Conservation (phyloP, 2,797 vertebrate species). For the Paramormyrops hopkinsi region DNA sequence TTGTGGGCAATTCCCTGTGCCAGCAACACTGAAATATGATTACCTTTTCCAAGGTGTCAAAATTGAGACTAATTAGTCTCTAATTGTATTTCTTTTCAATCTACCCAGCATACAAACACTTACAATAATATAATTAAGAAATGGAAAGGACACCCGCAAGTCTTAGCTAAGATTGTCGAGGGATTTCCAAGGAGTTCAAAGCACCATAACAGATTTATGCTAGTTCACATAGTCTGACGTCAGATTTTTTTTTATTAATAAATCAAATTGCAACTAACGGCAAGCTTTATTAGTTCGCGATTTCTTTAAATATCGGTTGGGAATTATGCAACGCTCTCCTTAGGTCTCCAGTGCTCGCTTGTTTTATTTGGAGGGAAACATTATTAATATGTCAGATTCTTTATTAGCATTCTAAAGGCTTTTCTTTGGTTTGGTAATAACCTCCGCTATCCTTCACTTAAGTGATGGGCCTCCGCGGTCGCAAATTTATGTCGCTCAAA, state of each 20-base stretch:
- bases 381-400: not conserved
- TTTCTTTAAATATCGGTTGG: constrained; percentile 4
- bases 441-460: not conserved
- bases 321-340: not conserved
- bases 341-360: not conserved
- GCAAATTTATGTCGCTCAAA: not conserved
- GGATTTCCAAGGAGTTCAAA: not conserved
- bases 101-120: not conserved
- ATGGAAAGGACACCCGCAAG: not conserved
- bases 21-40: not conserved
- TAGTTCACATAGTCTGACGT: not conserved
- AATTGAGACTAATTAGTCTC: not conserved
- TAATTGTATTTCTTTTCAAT: not conserved
- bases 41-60: not conserved
- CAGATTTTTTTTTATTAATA: not conserved
- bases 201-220: constrained; percentile 6
- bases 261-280: not conserved
- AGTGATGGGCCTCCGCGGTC: not conserved
- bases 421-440: not conserved
- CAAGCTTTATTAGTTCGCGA: not conserved
- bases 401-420: not conserved
- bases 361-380: not conserved
- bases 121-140: not conserved
- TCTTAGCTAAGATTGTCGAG: not conserved
- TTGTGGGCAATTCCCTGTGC: not conserved